Base-by-base conservation (phyloP, 2,888 invertebrate genomes). In the Oscheius onirici region DNA sequence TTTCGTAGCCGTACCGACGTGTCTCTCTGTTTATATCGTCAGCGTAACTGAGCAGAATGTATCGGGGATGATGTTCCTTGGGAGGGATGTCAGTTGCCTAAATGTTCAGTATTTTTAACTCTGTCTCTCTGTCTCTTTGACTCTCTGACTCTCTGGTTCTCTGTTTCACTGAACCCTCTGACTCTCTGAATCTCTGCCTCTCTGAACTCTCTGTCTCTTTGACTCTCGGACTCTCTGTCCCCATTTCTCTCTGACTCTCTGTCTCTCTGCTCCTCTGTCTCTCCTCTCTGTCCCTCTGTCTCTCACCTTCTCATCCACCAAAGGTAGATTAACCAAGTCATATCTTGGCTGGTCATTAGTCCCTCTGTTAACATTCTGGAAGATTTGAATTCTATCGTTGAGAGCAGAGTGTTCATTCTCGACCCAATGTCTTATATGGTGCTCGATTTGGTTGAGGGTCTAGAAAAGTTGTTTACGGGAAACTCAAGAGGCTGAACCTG, bases 1-100 rank as follows among this genome's bases (percentile, higher is more conserved):
- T 72, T 2, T 71, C 73, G 20, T 44, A 70, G 26, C 73, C 73
- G 28, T 55, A 73, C 8, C 73, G 51, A 26, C 40, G 28, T 10
- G 73, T 66, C 13, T 73, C 70, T 17, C 34, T 40, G 24, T 66
- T 44, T 1, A 73, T 49, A 24, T 71, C 54, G 11, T 65, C 26
- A 13, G 40, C 40, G 22, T 52, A 52, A 1, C 52, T 28, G 13
- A 41, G 26, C 52, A 66, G 22, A 3, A 66, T 34, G 8, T 22
- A 54, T 20, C 41, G 57, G 6, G 68, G 46, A 6, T 41, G 43
- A 5, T 15, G 55, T 3, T 5, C n/a, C 26, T 15, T 13, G 15
- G 34, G 57, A 28, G n/a, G 57, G n/a, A 8, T 11, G 2, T 51
- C 51, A 3, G 51, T 51, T 51, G 24, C 11, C 51, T 51, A 51